phyloP scores from a whole-genome alignment of 2,113 vertebrate genomes.

The Leucoraja erinaceus region DNA sequence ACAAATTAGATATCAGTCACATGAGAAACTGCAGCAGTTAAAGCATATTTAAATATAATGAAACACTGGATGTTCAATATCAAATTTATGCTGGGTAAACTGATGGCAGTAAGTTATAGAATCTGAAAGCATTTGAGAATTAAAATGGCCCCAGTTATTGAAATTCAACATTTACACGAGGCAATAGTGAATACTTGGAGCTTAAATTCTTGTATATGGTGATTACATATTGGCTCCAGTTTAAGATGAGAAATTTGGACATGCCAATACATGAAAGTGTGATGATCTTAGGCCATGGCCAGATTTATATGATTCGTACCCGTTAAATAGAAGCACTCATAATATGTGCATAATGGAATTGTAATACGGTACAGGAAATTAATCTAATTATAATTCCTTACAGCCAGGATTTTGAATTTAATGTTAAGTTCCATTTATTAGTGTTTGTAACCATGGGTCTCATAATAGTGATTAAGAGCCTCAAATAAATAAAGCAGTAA shows the following conservation, averaged over 20 bases:
- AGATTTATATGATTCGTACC: neutral
- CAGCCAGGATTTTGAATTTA: neutral
- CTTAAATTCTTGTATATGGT: neutral
- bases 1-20: neutral
- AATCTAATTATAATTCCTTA: conserved; percentile 18
- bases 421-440: neutral
- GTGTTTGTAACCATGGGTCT: neutral
- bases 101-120: neutral
- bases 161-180: neutral
- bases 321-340: neutral
- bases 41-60: neutral
- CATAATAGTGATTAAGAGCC: neutral
- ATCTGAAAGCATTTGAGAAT: too few relatives aligned
- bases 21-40: neutral
- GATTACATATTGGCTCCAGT: neutral
- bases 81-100: neutral
- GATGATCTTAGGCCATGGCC: neutral
- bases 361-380: neutral
- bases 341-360: neutral
- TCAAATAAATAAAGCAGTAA: conserved; percentile 24
- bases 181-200: neutral
- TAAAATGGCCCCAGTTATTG: neutral
- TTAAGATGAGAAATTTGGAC: neutral
- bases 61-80: neutral
- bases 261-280: neutral